phyloP scores from a whole-genome alignment of 1,140 invertebrate species.

The Propsilocerus akamusi region DNA sequence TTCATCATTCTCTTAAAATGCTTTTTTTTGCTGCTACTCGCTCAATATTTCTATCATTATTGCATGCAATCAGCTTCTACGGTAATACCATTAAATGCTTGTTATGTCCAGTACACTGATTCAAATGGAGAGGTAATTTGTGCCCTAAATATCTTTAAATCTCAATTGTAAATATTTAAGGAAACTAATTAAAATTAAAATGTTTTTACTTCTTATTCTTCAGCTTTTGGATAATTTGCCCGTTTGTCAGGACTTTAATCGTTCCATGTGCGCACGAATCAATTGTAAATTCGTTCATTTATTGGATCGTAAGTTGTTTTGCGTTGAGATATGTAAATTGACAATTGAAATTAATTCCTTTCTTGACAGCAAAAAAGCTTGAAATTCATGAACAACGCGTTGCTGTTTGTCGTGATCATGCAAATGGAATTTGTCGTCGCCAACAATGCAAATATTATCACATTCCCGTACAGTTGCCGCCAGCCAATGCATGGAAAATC shows the following conservation, averaged over 20 bases:
- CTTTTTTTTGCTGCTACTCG: too few relatives aligned
- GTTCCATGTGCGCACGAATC: conserved; percentile 81
- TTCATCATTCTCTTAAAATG: too few relatives aligned
- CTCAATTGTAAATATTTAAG: conserved; percentile 2
- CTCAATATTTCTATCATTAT: too few relatives aligned
- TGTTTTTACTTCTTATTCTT: conserved; percentile 20
- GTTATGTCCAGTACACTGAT: conserved; percentile 88
- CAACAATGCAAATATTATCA: conserved; percentile 88
- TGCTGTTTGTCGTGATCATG: conserved; percentile 85
- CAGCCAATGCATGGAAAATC: conserved; percentile 39
- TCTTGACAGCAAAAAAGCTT: conserved; percentile 63
- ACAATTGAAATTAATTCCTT: conserved; percentile 14
- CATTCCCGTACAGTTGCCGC: conserved; percentile 67
- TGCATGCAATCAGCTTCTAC: background rate
- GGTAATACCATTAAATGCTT: conserved; percentile 56
- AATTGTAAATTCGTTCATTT: conserved; percentile 93
- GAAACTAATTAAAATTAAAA: background rate
- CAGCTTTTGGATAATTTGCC: conserved; percentile 99
- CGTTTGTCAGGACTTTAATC: conserved; percentile 99
- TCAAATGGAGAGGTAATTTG: conserved; percentile 80
- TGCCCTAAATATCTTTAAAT: background rate
- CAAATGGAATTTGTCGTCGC: conserved; percentile 73
- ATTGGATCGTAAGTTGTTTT: conserved; percentile 61
- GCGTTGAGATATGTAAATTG: background rate
- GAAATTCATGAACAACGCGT: conserved; percentile 85